A percentile compares a stretch with the other conserved stretches of the same genome.
These are phyloP conservation scores for Rousettus leschenaultii DNA, from an alignment of 2,113 vertebrate genomes.

Conservation along the genomic window DNA sequence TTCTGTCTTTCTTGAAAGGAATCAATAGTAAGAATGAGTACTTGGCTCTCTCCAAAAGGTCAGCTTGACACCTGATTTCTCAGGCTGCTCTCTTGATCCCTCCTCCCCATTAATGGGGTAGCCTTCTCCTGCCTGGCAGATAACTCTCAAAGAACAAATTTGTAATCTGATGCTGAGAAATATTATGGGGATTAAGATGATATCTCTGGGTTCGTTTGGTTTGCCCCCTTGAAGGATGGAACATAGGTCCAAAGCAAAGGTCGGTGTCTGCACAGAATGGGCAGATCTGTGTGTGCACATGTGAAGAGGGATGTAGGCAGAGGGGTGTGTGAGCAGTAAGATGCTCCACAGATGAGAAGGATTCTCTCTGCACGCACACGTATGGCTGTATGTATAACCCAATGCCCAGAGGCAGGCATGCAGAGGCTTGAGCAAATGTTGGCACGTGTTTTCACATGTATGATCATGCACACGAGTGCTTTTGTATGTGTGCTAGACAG, in stretches of 20 bases:
- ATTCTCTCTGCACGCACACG: background rate
- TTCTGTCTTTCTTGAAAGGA: constrained; percentile 62
- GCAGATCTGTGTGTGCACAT: background rate
- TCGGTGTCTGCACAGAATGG: background rate
- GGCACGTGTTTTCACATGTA: background rate
- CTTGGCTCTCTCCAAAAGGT: constrained; percentile 69
- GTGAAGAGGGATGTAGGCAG: background rate
- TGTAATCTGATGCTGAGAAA: constrained; percentile 53
- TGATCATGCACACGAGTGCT: background rate
- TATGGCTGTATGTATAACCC: no score
- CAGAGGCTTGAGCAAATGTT: background rate
- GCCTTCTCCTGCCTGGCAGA: constrained; percentile 40
- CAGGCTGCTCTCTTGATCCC: constrained; percentile 69
- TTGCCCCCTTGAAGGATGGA: constrained; percentile 22
- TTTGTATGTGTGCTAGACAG: background rate
- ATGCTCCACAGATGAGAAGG: background rate
- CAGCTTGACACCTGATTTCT: constrained; percentile 76
- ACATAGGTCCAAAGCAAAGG: background rate
- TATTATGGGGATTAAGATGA: constrained; percentile 43
- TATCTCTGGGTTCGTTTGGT: constrained; percentile 36
- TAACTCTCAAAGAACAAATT: constrained; percentile 59
- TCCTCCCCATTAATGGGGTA: constrained; percentile 47
- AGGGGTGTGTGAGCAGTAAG: background rate
- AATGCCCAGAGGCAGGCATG: background rate
- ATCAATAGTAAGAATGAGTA: constrained; percentile 75